Conservation (phyloP, 2,113 vertebrate genomes). For the Leptocoma aspasia region DNA sequence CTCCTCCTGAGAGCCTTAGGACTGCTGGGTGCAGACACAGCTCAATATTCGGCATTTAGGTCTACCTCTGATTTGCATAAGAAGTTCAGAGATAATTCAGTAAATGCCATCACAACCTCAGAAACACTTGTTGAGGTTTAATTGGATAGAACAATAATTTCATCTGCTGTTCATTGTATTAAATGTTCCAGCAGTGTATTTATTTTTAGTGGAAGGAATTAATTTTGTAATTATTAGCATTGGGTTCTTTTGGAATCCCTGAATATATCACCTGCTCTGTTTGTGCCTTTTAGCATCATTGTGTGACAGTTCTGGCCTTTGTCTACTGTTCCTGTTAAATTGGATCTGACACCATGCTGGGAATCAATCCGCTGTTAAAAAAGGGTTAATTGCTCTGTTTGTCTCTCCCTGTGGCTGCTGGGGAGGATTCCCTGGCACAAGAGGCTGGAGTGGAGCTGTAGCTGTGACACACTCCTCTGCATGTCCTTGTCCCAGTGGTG, state of each 20-base stretch:
- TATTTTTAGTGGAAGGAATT: conserved; percentile 59
- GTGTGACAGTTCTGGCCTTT: not conserved
- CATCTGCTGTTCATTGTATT: conserved; percentile 29
- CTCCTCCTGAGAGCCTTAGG: not conserved
- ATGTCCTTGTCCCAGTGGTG: not conserved
- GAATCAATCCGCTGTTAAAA: not conserved
- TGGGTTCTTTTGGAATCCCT: not conserved
- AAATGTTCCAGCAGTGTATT: conserved; percentile 8
- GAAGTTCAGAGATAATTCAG: conserved; percentile 48
- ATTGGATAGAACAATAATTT: conserved; percentile 56
- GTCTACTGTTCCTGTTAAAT: not conserved
- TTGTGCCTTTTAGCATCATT: not conserved
- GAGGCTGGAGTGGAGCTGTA: rapidly evolving
- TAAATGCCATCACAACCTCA: conserved; percentile 18
- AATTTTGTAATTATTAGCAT: conserved; percentile 36
- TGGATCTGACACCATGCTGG: not conserved
- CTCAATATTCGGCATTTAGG: not conserved
- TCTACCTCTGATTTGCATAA: conserved; percentile 15
- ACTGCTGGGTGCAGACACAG: not conserved
- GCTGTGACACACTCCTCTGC: not conserved
- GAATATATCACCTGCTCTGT: not conserved
- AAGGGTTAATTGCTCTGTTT: not conserved
- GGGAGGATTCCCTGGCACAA: not conserved
- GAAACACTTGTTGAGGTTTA: conserved; percentile 56
- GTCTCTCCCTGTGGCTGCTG: not conserved